A percentile compares a stretch with the other conserved stretches of the same genome.
These are phyloP conservation scores for Lerema accius DNA, from an alignment of 1,140 invertebrate genomes.

Conservation along the genomic window DNA sequence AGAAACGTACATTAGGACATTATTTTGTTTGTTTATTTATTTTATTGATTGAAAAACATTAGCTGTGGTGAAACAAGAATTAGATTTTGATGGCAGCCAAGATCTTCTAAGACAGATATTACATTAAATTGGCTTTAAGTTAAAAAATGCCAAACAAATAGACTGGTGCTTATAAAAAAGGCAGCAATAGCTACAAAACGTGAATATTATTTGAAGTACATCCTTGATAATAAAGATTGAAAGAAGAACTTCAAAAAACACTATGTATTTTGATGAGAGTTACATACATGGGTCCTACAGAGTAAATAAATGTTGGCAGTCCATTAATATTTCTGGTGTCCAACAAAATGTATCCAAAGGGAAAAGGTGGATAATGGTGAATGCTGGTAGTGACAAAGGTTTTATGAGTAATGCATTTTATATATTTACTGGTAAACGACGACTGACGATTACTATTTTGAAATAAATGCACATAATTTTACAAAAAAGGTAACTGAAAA, in stretches of 20 bases:
- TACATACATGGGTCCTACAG: constrained; percentile 39
- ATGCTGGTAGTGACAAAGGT: constrained; percentile 32
- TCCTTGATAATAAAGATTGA: constrained; percentile 34
- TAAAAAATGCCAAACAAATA: constrained; percentile 38
- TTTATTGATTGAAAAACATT: constrained; percentile 35
- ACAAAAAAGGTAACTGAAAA: neutral
- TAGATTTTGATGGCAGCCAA: constrained; percentile 32
- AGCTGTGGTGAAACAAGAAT: constrained; percentile 21
- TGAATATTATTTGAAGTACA: constrained; percentile 28
- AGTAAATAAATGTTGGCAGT: constrained; percentile 22
- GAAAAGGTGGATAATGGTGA: constrained; percentile 34
- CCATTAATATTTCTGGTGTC: neutral
- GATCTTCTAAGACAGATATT: constrained; percentile 32
- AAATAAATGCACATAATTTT: constrained; percentile 31
- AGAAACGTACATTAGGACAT: too few relatives aligned
- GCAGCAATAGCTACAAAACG: constrained; percentile 35
- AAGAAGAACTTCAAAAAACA: constrained; percentile 35
- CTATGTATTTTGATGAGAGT: constrained; percentile 39
- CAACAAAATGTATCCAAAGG: constrained; percentile 15
- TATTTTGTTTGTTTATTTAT: too few relatives aligned
- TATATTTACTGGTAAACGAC: constrained; percentile 34
- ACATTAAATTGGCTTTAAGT: constrained; percentile 36
- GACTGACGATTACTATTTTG: constrained; percentile 37
- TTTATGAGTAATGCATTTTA: constrained; percentile 37
- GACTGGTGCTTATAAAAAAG: constrained; percentile 36